Evolutionary conservation across 64 coral and sea anemone genomes (phyloP).

Genomic region (Anthopleura sola): DNA sequence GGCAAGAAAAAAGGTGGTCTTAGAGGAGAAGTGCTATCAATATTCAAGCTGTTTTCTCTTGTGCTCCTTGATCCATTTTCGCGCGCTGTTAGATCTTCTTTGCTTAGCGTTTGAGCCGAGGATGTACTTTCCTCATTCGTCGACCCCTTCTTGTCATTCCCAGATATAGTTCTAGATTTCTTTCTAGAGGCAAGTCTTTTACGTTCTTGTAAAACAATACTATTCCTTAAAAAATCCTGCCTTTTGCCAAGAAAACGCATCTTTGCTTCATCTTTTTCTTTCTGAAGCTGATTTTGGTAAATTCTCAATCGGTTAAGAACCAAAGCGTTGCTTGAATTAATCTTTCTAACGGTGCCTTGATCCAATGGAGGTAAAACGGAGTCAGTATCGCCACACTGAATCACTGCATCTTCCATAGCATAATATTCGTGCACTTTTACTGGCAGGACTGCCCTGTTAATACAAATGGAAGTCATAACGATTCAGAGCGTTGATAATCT

Average conservation of each 20-base stretch:
- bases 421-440: slow-evolving; percentile 3
- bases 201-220: slow-evolving; percentile 10
- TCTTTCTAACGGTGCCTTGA: not conserved
- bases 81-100: not conserved
- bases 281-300: slow-evolving; percentile 9
- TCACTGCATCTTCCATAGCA: not conserved
- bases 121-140: not conserved
- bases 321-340: slow-evolving; percentile 5
- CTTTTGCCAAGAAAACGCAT: not conserved
- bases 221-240: slow-evolving; percentile 10
- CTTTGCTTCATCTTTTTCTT: slow-evolving; percentile 25
- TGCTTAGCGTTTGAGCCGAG: not conserved
- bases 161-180: not conserved
- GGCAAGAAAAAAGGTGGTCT: slow-evolving; percentile 22
- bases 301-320: not conserved
- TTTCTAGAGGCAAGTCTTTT: not conserved
- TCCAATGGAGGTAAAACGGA: slow-evolving; percentile 1
- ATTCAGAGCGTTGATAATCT: not conserved
- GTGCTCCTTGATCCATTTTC: not conserved
- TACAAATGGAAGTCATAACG: not conserved
- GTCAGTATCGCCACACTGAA: slow-evolving; percentile 1
- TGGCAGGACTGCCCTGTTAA: not conserved
- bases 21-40: not conserved
- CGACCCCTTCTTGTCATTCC: not conserved
- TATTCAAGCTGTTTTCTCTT: not conserved